Base-by-base conservation (phyloP, 2,888 invertebrate species). In the Chironomus riparius region DNA sequence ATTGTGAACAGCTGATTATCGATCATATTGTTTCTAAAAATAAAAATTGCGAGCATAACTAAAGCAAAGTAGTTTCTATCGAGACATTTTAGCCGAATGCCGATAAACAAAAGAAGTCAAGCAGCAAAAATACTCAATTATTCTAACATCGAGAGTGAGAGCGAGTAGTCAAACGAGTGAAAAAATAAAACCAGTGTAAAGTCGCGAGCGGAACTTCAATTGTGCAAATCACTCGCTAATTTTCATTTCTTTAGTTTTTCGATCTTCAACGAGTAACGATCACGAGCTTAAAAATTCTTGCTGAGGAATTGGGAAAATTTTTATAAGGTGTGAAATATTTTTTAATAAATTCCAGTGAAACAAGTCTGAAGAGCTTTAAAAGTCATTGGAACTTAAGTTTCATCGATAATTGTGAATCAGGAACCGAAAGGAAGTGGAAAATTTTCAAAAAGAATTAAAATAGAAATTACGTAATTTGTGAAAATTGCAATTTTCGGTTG, bases 241-340 rank as follows among this genome's bases (percentile, higher is more conserved):
- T 72, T 72, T 62, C 61, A 62, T 47, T 72, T 72, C 72, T 72
- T 62, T 72, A 72, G 72, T 72, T 72, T 72, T 72, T 50, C 13
- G 56, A 72, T 62, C 72, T 62, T 72, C 62, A 22, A 62, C 72
- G 61, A 72, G 72, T 21, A 13, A 72, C 71, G 71, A 56, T 68
- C 68, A 18, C 56, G 56, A 56, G 56, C 18, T 56, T 56, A 56
- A 56, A 15, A 18, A 18, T 15, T 56, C n/a, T 56, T 18, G 15
- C 7, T 1, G 50, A 10, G n/a, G 22, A 21, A 24, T 18, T 18
- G 21, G 6, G 21, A 21, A 21, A 62, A 62, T 62, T 24, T 24
- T 65, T 22, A 38, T 13, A 68, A 68, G 68, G 68, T 68, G 38
- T 28, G 68, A 68, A 68, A 15, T 28, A 38, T 10, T 24, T n/a